A percentile compares a stretch with the other conserved stretches of the same genome.
Evolutionary conservation across 2,797 vertebrate species (phyloP).

Genomic region (Calcarius lapponicus): DNA sequence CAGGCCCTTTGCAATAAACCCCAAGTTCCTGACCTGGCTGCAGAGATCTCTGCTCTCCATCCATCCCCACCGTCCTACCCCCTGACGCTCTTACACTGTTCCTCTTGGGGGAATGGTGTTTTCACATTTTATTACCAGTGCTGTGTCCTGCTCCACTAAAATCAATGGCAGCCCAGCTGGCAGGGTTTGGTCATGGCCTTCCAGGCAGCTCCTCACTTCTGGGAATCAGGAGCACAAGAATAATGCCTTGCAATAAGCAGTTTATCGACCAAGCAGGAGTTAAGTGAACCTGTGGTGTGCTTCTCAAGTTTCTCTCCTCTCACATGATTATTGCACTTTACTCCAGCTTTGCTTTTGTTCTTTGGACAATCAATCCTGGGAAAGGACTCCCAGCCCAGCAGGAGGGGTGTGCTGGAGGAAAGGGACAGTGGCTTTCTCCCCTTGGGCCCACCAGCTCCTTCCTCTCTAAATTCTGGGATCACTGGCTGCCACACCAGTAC

Average conservation of each 20-base stretch:
- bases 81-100: neutral
- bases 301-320: constrained; percentile 26
- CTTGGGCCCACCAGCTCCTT: neutral
- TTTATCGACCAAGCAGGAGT: constrained; percentile 53
- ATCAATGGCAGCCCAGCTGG: constrained; percentile 12
- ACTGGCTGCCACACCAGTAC: neutral
- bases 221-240: constrained; percentile 58
- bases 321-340: neutral
- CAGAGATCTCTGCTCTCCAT: too few relatives aligned
- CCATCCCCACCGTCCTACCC: too few relatives aligned
- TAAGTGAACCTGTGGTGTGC: constrained; percentile 50
- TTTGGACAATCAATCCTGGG: constrained; percentile 1
- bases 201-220: constrained; percentile 27
- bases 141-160: constrained; percentile 23
- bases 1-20: too few relatives aligned
- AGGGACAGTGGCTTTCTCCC: neutral
- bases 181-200: constrained; percentile 8
- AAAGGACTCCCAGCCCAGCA: neutral
- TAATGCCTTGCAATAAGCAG: constrained; percentile 56
- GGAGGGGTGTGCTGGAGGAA: neutral
- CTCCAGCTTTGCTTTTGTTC: constrained; percentile 28
- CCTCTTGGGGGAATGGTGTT: neutral
- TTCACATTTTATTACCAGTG: neutral
- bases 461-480: neutral
- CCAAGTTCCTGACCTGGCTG: too few relatives aligned